These are phyloP conservation scores for Aeoliscus strigatus DNA, from an alignment of 2,797 vertebrate genomes.

Conservation along the genomic window DNA sequence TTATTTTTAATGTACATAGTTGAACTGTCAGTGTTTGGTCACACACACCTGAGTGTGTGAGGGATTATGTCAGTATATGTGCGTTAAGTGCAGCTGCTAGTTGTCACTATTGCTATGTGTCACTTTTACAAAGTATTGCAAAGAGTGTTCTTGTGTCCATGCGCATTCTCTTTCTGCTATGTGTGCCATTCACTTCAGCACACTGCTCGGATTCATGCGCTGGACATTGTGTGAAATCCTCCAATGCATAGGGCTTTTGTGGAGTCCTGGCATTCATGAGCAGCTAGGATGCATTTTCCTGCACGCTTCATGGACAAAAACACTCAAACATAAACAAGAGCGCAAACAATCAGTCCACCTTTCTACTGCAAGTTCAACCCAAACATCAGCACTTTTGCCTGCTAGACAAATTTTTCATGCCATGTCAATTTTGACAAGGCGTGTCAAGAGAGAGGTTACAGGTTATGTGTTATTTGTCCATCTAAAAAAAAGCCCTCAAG, in stretches of 20 bases:
- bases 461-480: constrained; percentile 15
- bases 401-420: constrained; percentile 15
- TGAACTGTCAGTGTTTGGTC: constrained; percentile 2
- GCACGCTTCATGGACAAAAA: constrained; percentile 18
- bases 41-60: not conserved
- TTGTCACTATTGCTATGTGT: constrained; percentile 33
- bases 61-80: constrained; percentile 12
- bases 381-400: constrained; percentile 35
- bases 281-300: constrained; percentile 25
- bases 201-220: constrained; percentile 45
- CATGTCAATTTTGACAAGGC: constrained; percentile 13
- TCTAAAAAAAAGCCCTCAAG: constrained; percentile 1
- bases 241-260: constrained; percentile 44
- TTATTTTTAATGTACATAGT: constrained; percentile 21
- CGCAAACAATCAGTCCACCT: constrained; percentile 16
- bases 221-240: constrained; percentile 44
- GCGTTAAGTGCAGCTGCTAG: constrained; percentile 24
- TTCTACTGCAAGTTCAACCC: not conserved
- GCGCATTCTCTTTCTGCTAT: constrained; percentile 32
- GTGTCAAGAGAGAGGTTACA: constrained; percentile 20
- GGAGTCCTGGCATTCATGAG: constrained; percentile 45
- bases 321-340: constrained; percentile 31
- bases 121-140: no score
- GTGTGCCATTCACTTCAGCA: constrained; percentile 42
- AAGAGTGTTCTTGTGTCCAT: constrained; percentile 44